Evolutionary conservation across 2,113 vertebrate species (phyloP), one percentile per base, ranked within the genome.

Genomic region (Octodon degus): DNA sequence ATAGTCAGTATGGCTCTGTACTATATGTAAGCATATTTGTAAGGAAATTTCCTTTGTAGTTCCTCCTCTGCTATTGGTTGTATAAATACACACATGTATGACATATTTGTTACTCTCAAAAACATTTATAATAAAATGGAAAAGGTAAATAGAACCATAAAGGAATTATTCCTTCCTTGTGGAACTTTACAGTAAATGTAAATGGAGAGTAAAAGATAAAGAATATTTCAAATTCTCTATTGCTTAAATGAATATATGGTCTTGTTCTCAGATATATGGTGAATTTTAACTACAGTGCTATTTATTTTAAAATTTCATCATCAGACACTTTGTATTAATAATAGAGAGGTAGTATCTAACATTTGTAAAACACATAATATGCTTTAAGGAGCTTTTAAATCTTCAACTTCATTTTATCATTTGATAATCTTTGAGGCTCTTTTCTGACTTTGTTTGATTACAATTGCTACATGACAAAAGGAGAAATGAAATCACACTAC

Each of bases 331-430:
- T 70, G 27, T 96, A 91, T 95, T 92, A 96, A 91, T 96, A 96
- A 79, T 90, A 30, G 68, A 65, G 63, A 95, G 89, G n/a, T 93
- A 94, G 88, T 86, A 90, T 10, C 55, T 67, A 91, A 68, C 40
- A 62, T 93, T 91, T 63, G 4, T 89, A 94, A 92, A 95, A 89
- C 47, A 88, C 20, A 2, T 79, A 84, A 53, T 95, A 96, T 65
- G 89, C 95, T 91, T 93, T 93, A 80, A 96, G 43, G 67, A 63
- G 74, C 17, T 89, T 96, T 96, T 91, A 91, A 68, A 89, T 89
- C 91, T 86, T 94, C 43, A 34, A 70, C 94, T 97, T 95, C 83
- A 93, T 97, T 95, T 93, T 97, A 93, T 94, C 40, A 94, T 93
- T 97, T 97, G 67, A 92, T 95, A 89, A 96, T 94, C 72, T 84